A percentile compares a stretch with the other conserved stretches of the same genome.
Conservation (phyloP, 2,113 vertebrate species). For the Gadus chalcogrammus region DNA sequence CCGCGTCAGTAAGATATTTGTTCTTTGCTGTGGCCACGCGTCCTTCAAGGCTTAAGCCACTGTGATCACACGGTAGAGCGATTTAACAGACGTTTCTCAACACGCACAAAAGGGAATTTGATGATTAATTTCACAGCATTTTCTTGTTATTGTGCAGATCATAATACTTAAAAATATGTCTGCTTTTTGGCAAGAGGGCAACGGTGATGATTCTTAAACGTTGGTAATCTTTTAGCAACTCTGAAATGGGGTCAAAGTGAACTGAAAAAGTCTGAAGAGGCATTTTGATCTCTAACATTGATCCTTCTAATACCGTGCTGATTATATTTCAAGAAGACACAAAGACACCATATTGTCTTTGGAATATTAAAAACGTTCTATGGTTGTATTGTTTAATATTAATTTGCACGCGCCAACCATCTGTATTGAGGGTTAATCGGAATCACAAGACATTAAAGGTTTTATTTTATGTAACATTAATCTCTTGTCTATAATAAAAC, state of each 20-base stretch:
- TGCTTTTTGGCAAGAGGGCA: not conserved
- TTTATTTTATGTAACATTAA: slow-evolving; percentile 61
- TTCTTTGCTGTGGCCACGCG: slow-evolving; percentile 24
- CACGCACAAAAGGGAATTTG: slow-evolving; percentile 22
- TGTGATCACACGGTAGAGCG: slow-evolving; percentile 21
- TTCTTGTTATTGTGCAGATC: not conserved
- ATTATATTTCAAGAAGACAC: not conserved
- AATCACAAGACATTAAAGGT: slow-evolving; percentile 59
- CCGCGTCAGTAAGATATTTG: slow-evolving; percentile 31
- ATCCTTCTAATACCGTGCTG: not conserved
- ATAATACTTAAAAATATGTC: not conserved
- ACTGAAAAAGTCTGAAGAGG: too few relatives aligned
- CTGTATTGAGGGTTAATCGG: slow-evolving; percentile 60
- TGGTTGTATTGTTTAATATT: not conserved
- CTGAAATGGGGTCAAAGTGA: too few relatives aligned
- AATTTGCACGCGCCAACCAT: slow-evolving; percentile 28
- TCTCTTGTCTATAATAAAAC: slow-evolving; percentile 56
- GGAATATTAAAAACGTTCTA: not conserved
- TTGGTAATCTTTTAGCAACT: too few relatives aligned
- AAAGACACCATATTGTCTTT: not conserved
- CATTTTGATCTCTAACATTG: not conserved
- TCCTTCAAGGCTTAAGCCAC: slow-evolving; percentile 38
- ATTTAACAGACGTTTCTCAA: not conserved
- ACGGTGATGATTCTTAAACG: not conserved
- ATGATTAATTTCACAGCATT: not conserved